Evolutionary conservation across 2,888 invertebrate genomes (phyloP), one percentile per base, ranked within the genome.

Genomic region (Amitus sp.): DNA sequence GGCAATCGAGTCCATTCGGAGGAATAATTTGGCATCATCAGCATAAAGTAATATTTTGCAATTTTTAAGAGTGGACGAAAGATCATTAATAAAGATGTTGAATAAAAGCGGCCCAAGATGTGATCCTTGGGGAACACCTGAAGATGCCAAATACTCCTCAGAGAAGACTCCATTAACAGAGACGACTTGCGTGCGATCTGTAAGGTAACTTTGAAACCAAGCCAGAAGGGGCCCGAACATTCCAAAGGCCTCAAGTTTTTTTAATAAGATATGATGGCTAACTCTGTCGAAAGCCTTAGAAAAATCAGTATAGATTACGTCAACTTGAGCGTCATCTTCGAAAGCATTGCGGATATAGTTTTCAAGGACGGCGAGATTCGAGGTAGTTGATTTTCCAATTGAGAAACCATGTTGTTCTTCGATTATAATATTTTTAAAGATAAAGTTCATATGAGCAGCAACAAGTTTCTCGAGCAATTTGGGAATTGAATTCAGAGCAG

Each of bases 401-500:
- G 10, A 10, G 33, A 51, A 51, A 19, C 51, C 51, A 19, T 51
- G 51, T 19, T 51, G 51, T 17, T 51, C 51, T 1, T 43, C 28
- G 1, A 43, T 27, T 10, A 28, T 0, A 1, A 42, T 5, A 1
- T 9, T 9, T 0, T 9, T 0, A 4, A 27, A 20, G 1, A 30
- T 5, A 5, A 1, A 15, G 5, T 30, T 5, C 2, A 51, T 15
- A 13, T 19, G 17, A 2, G 20, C 5, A 10, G 20, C 17, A 1
- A 63, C 45, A 0, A 59, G 5, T 15, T 42, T 30, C 19, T 63
- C 55, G 10, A 63, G 27, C 1, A 63, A 13, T 43, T 60, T 64
- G 1, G 57, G 53, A 2, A 60, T 50, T 1, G 37, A 7, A 20
- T 46, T 53, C 2, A 60, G 12, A 9, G 47, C 28, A 1, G 61